Evolutionary conservation across 2,888 invertebrate genomes (phyloP), one percentile per base, ranked within the genome.

Genomic region (Xestia c-nigrum): DNA sequence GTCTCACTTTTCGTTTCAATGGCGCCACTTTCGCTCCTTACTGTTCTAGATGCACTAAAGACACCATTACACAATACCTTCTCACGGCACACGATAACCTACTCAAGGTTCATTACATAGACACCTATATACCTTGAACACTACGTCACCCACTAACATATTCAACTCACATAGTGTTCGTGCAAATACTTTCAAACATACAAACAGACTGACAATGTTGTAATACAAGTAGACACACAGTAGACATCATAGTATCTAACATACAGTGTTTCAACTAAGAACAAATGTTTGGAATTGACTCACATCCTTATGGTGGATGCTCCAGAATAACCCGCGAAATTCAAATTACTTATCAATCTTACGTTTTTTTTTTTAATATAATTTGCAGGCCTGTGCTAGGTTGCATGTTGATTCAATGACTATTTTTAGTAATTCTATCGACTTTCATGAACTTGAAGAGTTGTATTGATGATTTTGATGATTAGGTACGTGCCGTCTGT

Each of bases 151-250:
- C 0, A 31, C 63, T 52, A 21, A 46, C 38, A 46, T 24, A 79
- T 67, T 19, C 73, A 47, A 19, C 63, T 43, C 63, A 67, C 72
- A 21, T 6, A 31, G 43, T 16, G 31, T 46, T 5, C 47, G 73
- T 73, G 79, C 67, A 79, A 79, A 79, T 68, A 74, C 63, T 79
- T 64, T 52, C 12, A 79, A 73, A 43, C 47, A 5, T 6, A 64
- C 12, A 79, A 73, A 43, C 47, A 5, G 5, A 64, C 63, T 61
- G 55, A 78, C 66, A 47, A 50, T 72, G 47, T 72, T 61, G 72
- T 31, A 67, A 72, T 38, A 31, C 14, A 64, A 31, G 61, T 61
- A 61, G 61, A 61, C 38, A 38, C 19, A 19, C 38, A 38, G 9
- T 5, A 61, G 38, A 61, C 61, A 5, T 38, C 0, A 10, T 19